phyloP scores from a whole-genome alignment of 1,140 invertebrate species.

The Dendrolimus punctatus region DNA sequence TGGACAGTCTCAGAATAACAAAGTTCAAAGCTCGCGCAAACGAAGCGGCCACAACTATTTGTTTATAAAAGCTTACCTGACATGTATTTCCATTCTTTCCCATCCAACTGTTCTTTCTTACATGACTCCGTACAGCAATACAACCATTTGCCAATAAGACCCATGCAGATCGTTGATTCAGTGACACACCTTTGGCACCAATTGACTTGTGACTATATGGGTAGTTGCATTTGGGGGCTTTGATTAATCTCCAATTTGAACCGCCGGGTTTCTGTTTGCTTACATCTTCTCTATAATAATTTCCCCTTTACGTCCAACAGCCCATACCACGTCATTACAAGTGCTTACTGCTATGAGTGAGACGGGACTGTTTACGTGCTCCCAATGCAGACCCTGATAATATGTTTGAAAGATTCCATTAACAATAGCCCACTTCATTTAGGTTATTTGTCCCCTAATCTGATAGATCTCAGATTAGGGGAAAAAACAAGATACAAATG shows the following conservation, averaged over 20 bases:
- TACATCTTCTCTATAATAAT: constrained; percentile 84
- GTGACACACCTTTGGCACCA: constrained; percentile 47
- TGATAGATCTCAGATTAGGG: too few relatives aligned
- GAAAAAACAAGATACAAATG: too few relatives aligned
- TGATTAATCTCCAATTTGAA: constrained; percentile 51
- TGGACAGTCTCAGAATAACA: too few relatives aligned
- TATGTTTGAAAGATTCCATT: constrained; percentile 2
- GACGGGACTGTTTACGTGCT: constrained; percentile 85
- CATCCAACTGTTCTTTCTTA: constrained; percentile 37
- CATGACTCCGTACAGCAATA: constrained; percentile 51
- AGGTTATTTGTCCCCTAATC: too few relatives aligned
- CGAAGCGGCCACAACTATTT: not conserved
- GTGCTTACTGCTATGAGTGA: constrained; percentile 81
- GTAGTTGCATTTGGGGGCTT: constrained; percentile 43
- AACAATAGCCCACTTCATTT: too few relatives aligned
- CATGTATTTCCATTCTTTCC: constrained; percentile 60
- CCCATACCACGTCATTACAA: constrained; percentile 83
- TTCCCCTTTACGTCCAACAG: constrained; percentile 87
- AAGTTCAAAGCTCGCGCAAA: not conserved
- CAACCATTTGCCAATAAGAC: constrained; percentile 48
- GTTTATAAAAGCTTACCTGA: constrained; percentile 31
- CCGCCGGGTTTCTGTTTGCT: constrained; percentile 74
- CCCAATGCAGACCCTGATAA: constrained; percentile 82
- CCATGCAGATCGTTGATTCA: constrained; percentile 47
- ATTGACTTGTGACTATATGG: constrained; percentile 35